These are phyloP conservation scores for Hirundo rustica DNA, from an alignment of 2,797 vertebrate species.

Conservation along the genomic window DNA sequence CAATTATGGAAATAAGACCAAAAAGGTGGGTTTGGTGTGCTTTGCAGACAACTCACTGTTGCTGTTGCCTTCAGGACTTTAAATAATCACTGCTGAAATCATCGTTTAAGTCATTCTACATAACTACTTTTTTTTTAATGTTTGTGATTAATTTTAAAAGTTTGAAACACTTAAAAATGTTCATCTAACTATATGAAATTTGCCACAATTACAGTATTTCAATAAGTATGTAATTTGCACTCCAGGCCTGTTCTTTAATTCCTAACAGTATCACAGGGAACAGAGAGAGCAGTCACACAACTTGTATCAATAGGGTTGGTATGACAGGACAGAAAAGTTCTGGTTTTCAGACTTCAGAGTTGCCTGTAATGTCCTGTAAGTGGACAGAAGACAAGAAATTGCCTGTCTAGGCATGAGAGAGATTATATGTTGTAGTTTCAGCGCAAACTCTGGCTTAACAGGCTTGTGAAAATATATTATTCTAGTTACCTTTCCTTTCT, in stretches of 20 bases:
- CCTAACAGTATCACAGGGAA: not conserved
- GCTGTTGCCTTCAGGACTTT: not conserved
- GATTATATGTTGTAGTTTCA: not conserved
- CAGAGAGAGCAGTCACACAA: not conserved
- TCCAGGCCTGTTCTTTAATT: not conserved
- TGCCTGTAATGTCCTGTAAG: not conserved
- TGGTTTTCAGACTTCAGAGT: not conserved
- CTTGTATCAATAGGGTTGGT: not conserved
- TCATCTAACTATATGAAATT: not conserved
- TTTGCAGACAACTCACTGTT: not conserved
- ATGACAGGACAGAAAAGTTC: not conserved
- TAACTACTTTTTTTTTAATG: fast-evolving
- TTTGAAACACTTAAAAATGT: not conserved
- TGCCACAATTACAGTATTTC: not conserved
- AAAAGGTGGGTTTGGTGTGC: slow-evolving; percentile 78
- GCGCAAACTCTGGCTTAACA: not conserved
- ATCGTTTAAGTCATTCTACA: not conserved
- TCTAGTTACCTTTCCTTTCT: not conserved
- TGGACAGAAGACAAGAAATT: not conserved
- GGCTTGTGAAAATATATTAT: not conserved
- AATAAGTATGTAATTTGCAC: not conserved
- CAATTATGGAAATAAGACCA: slow-evolving; percentile 92
- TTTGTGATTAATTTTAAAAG: not conserved
- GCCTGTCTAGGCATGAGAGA: not conserved
- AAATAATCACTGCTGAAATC: not conserved